Evolutionary conservation across 2,888 invertebrate genomes (phyloP).

Genomic region (Silvanus unidentatus): DNA sequence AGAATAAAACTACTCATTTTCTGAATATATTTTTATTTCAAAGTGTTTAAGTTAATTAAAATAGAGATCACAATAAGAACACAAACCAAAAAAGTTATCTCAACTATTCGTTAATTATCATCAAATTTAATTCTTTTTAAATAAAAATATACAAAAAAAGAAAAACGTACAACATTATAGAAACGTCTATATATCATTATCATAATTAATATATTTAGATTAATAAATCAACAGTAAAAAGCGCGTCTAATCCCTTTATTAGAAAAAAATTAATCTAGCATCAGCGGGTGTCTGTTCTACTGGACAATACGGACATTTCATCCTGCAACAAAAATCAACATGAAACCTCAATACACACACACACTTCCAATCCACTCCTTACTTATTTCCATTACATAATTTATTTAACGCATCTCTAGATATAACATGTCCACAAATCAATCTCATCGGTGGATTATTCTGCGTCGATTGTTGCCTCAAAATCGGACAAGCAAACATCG

Average conservation of each 20-base stretch:
- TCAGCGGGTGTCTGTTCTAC: slow-evolving; percentile 92
- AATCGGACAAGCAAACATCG: slow-evolving; percentile 98
- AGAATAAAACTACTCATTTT: too few relatives aligned
- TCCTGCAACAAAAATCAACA: slow-evolving; percentile 42
- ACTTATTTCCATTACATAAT: slow-evolving; percentile 89
- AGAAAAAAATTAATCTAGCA: slow-evolving; percentile 89
- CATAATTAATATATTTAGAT: too few relatives aligned
- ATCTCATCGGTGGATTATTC: slow-evolving; percentile 93
- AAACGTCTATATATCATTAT: too few relatives aligned
- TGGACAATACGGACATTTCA: slow-evolving; percentile 99
- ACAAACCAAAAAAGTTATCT: not conserved
- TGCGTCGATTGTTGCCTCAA: slow-evolving; percentile 93
- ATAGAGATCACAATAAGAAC: not conserved
- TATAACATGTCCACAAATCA: slow-evolving; percentile 97
- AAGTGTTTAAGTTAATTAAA: too few relatives aligned
- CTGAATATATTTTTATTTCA: too few relatives aligned
- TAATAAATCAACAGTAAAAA: too few relatives aligned
- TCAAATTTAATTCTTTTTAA: not conserved
- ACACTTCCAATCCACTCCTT: slow-evolving; percentile 36
- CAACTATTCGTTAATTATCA: not conserved
- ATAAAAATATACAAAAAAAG: not conserved
- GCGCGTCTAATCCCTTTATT: too few relatives aligned
- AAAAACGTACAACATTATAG: not conserved
- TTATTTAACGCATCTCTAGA: slow-evolving; percentile 95
- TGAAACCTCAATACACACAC: not conserved